Conservation (phyloP, 2,113 vertebrate species). For the Eudyptes chrysolophus region DNA sequence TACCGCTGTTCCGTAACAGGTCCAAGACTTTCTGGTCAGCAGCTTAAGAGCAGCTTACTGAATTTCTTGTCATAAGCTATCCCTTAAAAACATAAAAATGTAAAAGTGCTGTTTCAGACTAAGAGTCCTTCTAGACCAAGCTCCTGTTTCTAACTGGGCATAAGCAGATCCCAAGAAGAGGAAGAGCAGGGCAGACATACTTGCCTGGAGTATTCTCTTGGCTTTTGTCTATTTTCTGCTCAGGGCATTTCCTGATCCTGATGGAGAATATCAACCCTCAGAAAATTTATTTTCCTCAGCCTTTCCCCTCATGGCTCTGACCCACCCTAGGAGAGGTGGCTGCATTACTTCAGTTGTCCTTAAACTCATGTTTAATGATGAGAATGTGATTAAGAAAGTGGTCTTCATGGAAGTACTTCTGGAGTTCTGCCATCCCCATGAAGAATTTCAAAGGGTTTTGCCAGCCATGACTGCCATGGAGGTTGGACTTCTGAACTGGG, state of each 20-base stretch:
- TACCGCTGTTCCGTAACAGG: background rate
- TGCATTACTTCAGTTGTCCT: background rate
- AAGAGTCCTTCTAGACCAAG: background rate
- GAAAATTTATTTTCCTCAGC: background rate
- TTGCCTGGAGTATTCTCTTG: background rate
- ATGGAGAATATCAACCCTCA: background rate
- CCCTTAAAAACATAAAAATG: background rate
- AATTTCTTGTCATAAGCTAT: background rate
- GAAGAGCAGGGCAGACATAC: background rate
- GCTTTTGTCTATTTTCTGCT: background rate
- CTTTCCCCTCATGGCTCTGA: background rate
- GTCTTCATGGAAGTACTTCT: background rate
- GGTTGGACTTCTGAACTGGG: background rate
- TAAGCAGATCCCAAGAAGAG: background rate
- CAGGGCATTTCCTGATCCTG: background rate
- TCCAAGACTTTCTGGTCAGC: background rate
- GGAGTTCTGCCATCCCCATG: background rate
- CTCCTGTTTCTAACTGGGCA: background rate
- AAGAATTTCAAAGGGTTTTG: background rate
- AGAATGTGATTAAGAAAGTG: background rate
- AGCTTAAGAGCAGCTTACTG: background rate
- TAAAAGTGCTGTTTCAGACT: background rate
- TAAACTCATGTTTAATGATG: background rate
- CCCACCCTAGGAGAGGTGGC: background rate
- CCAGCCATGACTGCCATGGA: background rate